These are phyloP conservation scores for Penelope pileata DNA, from an alignment of 2,113 vertebrate genomes.

Conservation along the genomic window DNA sequence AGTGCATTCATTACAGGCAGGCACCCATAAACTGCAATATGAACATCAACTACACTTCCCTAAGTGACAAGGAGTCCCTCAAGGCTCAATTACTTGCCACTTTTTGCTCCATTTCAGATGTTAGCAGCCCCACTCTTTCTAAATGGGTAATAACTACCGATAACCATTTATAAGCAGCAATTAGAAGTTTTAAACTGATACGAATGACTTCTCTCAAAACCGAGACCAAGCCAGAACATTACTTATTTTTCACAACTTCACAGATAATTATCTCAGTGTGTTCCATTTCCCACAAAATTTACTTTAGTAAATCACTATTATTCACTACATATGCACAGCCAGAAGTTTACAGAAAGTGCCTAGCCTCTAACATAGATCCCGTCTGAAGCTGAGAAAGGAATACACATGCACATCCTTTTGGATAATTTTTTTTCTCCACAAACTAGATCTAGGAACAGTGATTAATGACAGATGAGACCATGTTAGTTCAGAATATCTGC, in stretches of 20 bases:
- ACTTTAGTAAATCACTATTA: slow-evolving; percentile 27
- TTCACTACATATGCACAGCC: not conserved
- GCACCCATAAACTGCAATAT: slow-evolving; percentile 49
- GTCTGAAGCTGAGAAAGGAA: not conserved
- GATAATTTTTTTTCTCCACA: not conserved
- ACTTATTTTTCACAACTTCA: slow-evolving; percentile 37
- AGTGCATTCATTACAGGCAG: slow-evolving; percentile 58
- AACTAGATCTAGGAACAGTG: not conserved
- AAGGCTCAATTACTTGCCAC: slow-evolving; percentile 68
- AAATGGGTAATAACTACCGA: slow-evolving; percentile 53
- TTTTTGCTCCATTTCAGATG: slow-evolving; percentile 70
- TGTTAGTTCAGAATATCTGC: not conserved
- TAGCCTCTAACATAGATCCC: not conserved
- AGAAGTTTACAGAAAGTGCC: slow-evolving; percentile 20
- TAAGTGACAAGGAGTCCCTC: slow-evolving; percentile 61
- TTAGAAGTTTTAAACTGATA: slow-evolving; percentile 46
- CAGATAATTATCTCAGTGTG: slow-evolving; percentile 56
- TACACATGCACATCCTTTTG: not conserved
- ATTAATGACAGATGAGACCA: not conserved
- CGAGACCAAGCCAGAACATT: slow-evolving; percentile 9
- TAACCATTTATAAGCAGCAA: slow-evolving; percentile 60
- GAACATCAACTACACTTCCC: slow-evolving; percentile 51
- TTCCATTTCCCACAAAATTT: slow-evolving; percentile 40
- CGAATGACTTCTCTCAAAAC: slow-evolving; percentile 28
- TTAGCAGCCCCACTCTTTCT: slow-evolving; percentile 36